Base-by-base conservation (phyloP, 2,888 invertebrate genomes). In the Eupithecia insigniata region DNA sequence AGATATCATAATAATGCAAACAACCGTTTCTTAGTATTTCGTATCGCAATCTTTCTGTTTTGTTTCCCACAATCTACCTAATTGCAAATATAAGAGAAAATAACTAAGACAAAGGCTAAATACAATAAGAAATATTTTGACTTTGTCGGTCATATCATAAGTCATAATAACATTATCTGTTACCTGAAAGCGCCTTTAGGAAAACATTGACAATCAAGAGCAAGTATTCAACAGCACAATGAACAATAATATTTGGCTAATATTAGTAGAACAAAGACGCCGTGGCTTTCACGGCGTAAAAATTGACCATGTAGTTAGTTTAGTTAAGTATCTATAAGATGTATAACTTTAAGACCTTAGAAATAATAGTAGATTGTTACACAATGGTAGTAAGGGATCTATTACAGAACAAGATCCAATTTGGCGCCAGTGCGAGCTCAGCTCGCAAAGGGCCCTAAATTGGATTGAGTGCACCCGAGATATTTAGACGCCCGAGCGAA, bases 1-100 rank as follows among this genome's bases (percentile, higher is more conserved):
- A 78, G 76, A 81, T 81, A 80, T 74, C 70, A 72, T 78, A 74
- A 79, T 81, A 73, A 36, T 4, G 36, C 34, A 64, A 64, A 64
- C 64, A 77, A 64, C 51, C 58, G 65, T 69, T 76, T 79, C 74
- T 58, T 39, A 30, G 73, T 77, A 81, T 73, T 43, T 64, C 68
- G 14, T 60, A 28, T 34, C 28, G 66, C 77, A 66, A 75, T 79
- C 43, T 75, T 74, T 74, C 66, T 72, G 58, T 74, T 77, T 76
- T 72, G 70, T 64, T 74, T 67, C 36, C 68, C 65, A 71, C 61
- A 67, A 77, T 60, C 55, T 69, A 65, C 5, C 51, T 69, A 67
- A 6, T 61, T 71, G 70, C 62, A 76, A 75, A 75, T 28, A 72
- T 26, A 64, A n/a, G n/a, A n/a, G n/a, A n/a, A n/a, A n/a, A n/a